These are phyloP conservation scores for Phrixothrix hirtus DNA, from an alignment of 2,888 invertebrate species.

Conservation along the genomic window DNA sequence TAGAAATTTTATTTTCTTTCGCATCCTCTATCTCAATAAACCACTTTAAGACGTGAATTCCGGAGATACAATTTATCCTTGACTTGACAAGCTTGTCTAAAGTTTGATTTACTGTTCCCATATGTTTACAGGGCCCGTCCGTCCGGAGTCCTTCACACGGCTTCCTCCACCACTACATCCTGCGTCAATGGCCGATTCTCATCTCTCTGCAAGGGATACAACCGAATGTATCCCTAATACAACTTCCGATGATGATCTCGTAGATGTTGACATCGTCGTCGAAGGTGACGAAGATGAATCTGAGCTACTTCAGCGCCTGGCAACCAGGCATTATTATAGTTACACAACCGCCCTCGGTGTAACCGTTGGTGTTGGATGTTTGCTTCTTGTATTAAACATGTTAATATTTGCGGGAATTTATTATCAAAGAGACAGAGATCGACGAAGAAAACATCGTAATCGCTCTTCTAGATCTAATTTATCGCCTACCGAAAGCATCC, in stretches of 20 bases:
- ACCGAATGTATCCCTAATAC: conserved; percentile 53
- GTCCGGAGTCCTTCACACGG: conserved; percentile 58
- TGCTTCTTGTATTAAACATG: conserved; percentile 71
- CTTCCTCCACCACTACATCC: conserved; percentile 55
- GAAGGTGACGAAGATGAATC: conserved; percentile 58
- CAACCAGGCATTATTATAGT: conserved; percentile 64
- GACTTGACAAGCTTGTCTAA: conserved; percentile 25
- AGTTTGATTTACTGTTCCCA: conserved; percentile 24
- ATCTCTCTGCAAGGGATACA: conserved; percentile 39
- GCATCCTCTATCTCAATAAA: conserved; percentile 16
- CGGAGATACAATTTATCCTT: conserved; percentile 25
- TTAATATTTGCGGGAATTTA: conserved; percentile 78
- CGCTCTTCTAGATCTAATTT: conserved; percentile 47
- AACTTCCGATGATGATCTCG: conserved; percentile 37
- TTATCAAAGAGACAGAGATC: conserved; percentile 68
- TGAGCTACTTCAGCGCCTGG: conserved; percentile 59
- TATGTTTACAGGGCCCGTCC: conserved; percentile 54
- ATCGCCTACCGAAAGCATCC: conserved; percentile 52
- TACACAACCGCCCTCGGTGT: conserved; percentile 78
- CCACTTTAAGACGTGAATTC: conserved; percentile 15
- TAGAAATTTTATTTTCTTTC: conserved; percentile 16
- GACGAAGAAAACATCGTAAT: conserved; percentile 47
- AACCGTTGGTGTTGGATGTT: conserved; percentile 75
- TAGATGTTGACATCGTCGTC: conserved; percentile 44
- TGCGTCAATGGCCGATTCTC: conserved; percentile 50